Evolutionary conservation across 2,888 invertebrate genomes (phyloP).

Genomic region (Meta bourneti): DNA sequence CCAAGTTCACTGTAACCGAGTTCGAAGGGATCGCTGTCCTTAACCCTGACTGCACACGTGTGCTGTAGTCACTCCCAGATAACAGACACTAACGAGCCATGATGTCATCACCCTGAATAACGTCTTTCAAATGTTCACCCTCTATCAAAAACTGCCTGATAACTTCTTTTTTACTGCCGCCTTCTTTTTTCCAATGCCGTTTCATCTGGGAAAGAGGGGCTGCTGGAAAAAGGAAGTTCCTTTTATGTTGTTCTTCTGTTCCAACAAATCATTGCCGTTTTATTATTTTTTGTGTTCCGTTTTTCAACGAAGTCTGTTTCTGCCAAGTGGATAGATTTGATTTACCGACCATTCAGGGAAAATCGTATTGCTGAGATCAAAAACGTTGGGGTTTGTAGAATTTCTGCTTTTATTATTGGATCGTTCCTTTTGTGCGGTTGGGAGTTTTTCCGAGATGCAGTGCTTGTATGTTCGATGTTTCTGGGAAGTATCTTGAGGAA

Average conservation of each 20-base stretch:
- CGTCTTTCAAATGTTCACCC: slow-evolving; percentile 31
- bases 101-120: slow-evolving; percentile 49
- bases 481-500: background rate
- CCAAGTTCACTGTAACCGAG: slow-evolving; percentile 15
- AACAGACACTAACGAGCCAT: slow-evolving; percentile 44
- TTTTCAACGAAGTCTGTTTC: background rate
- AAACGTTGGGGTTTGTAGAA: background rate
- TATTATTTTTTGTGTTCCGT: background rate
- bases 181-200: background rate
- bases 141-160: background rate
- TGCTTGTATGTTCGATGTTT: background rate
- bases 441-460: background rate
- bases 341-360: background rate
- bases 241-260: background rate
- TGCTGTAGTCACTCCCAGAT: slow-evolving; percentile 14
- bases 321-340: background rate
- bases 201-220: background rate
- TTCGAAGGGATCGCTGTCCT: slow-evolving; percentile 18
- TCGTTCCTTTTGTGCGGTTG: background rate
- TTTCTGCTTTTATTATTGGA: too few species aligned
- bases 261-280: slow-evolving; percentile 33
- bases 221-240: background rate
- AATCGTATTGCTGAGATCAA: background rate
- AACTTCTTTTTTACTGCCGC: background rate
- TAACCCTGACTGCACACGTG: slow-evolving; percentile 36